phyloP scores from a whole-genome alignment of 2,113 vertebrate genomes.

The Hyperopisus bebe region DNA sequence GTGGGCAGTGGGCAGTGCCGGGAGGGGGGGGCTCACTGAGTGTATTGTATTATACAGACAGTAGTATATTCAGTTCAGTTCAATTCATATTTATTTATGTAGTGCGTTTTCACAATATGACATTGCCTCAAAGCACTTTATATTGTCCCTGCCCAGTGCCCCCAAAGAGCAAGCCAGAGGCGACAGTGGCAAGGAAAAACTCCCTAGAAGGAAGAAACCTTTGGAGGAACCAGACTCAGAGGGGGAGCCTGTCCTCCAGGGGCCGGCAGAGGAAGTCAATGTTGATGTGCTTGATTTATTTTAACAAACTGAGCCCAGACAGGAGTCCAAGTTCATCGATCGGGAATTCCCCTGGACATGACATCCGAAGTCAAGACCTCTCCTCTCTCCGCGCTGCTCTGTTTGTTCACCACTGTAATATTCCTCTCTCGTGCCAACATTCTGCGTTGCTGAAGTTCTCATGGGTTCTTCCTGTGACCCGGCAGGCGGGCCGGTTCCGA shows the following conservation, averaged over 20 bases:
- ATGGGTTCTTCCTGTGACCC: not conserved
- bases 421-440: not conserved
- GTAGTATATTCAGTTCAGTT: constrained; percentile 7
- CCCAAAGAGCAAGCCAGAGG: not conserved
- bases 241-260: not conserved
- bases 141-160: not conserved
- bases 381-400: not conserved
- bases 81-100: not conserved
- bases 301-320: constrained; percentile 37
- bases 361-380: constrained; percentile 34
- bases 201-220: not conserved
- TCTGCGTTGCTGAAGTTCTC: not conserved
- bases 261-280: not conserved
- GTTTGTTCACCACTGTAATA: not conserved
- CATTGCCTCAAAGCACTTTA: not conserved
- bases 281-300: constrained; percentile 19
- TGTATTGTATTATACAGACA: constrained; percentile 21
- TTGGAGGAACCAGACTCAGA: not conserved
- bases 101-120: not conserved
- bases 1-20: not conserved
- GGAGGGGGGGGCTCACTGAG: constrained; percentile 17
- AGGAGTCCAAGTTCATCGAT: constrained; percentile 43
- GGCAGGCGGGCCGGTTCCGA: not conserved
- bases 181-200: not conserved
- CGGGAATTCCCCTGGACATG: constrained; percentile 34